Evolutionary conservation across 2,888 invertebrate genomes (phyloP).

Genomic region (Baccha elongata): DNA sequence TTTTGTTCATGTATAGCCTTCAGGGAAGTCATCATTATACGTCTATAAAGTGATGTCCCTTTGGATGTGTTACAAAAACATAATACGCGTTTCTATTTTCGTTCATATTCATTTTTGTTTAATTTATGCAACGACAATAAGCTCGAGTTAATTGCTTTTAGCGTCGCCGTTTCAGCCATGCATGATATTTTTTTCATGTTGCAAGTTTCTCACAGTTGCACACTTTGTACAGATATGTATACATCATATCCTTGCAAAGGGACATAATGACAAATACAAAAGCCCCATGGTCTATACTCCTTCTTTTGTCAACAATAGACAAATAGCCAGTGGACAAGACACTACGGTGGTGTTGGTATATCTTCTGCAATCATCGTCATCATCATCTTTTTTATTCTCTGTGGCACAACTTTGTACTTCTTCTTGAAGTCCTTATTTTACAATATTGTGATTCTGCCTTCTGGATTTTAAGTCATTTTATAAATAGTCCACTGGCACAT

Average conservation of each 20-base stretch:
- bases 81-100: constrained; percentile 11
- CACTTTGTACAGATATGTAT: background rate
- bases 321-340: constrained; percentile 60
- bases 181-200: constrained; percentile 8
- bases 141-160: constrained; percentile 63
- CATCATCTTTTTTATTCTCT: background rate
- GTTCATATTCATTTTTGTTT: constrained; percentile 34
- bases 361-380: constrained; percentile 22
- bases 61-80: constrained; percentile 21
- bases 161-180: constrained; percentile 43
- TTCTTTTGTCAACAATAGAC: constrained; percentile 29
- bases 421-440: constrained; percentile 7
- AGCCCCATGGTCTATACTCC: constrained; percentile 15
- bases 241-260: constrained; percentile 16
- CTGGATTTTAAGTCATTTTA: constrained; percentile 30
- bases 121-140: constrained; percentile 63
- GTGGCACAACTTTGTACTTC: constrained; percentile 32
- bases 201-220: constrained; percentile 26
- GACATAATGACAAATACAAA: constrained; percentile 15
- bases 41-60: constrained; percentile 14
- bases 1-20: constrained; percentile 38
- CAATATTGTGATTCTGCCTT: background rate
- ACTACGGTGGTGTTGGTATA: constrained; percentile 23
- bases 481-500: constrained; percentile 31
- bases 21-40: constrained; percentile 25